These are phyloP conservation scores for Diabrotica balteata DNA, from an alignment of 2,888 invertebrate genomes.

Conservation along the genomic window DNA sequence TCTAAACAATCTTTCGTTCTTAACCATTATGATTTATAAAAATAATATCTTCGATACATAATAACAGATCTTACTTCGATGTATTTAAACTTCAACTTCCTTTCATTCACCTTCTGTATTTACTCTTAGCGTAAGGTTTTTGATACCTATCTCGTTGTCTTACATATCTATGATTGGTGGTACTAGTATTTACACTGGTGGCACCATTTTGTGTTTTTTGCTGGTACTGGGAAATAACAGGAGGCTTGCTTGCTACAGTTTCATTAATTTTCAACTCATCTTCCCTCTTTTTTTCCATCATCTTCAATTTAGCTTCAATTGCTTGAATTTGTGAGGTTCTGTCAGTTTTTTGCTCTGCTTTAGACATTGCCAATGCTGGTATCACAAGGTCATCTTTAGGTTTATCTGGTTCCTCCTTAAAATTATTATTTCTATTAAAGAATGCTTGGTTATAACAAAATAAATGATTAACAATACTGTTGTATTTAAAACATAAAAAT, in stretches of 20 bases:
- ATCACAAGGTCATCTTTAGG: conserved; percentile 79
- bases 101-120: conserved; percentile 27
- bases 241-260: conserved; percentile 69
- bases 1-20: no score
- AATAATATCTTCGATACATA: no score
- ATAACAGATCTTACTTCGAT: no score
- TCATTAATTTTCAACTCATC: conserved; percentile 81
- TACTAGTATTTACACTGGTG: conserved; percentile 35
- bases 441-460: no score
- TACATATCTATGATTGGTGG: conserved; percentile 19
- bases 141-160: conserved; percentile 44
- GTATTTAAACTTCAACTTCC: no score
- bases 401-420: conserved; percentile 77
- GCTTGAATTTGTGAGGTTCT: conserved; percentile 84
- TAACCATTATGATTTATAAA: no score
- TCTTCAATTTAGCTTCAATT: conserved; percentile 85
- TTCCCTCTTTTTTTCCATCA: conserved; percentile 73
- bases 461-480: no score
- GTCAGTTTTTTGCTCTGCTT: conserved; percentile 71
- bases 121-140: conserved; percentile 45
- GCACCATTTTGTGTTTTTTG: conserved; percentile 6
- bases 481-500: no score
- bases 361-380: conserved; percentile 75
- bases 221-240: conserved; percentile 75
- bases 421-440: conserved; percentile 29